Evolutionary conservation across 2,113 vertebrate species (phyloP), one percentile per base, ranked within the genome.

Genomic region (Chionodraco myersi): DNA sequence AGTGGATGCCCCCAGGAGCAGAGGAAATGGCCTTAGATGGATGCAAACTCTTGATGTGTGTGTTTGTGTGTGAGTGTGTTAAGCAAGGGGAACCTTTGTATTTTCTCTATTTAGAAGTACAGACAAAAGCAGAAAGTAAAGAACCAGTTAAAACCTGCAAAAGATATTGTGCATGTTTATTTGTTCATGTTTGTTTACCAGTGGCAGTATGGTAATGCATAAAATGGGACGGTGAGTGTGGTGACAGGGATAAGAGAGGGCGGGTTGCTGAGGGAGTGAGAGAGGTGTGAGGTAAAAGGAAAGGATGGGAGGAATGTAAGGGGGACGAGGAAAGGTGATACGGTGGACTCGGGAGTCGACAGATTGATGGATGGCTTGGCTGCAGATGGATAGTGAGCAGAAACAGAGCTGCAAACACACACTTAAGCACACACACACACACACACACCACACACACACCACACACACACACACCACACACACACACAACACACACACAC

Each of bases 321-420:
- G 67, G 70, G 76, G 70, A 85, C 88, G 84, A 87, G 87, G 83
- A 90, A 88, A 91, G 87, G 91, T 86, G 86, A 92, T 87, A 88
- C 13, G 66, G 61, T 84, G 87, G 88, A 80, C 69, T 36, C 45
- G 62, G 68, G 87, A 91, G 91, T 83, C 80, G 92, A 94, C 92
- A 94, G 92, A 94, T 91, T 94, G 94, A 95, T 93, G 91, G 92
- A 94, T 92, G 80, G 77, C 52, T 73, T 76, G 5, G 66, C 81
- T 80, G 67, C 82, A 82, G 86, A 91, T 63, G 84, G 83, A 88
- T 75, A 85, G 71, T 85, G 84, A 91, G 82, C 69, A 85, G 82
- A 88, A 87, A 84, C 85, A 91, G 77, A 87, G 84, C 83, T 54
- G 34, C 36, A 70, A 85, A 83, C 86, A 67, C 74, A 72, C 75